phyloP scores from a whole-genome alignment of 1,140 invertebrate species.

The Anastatus disparis region DNA sequence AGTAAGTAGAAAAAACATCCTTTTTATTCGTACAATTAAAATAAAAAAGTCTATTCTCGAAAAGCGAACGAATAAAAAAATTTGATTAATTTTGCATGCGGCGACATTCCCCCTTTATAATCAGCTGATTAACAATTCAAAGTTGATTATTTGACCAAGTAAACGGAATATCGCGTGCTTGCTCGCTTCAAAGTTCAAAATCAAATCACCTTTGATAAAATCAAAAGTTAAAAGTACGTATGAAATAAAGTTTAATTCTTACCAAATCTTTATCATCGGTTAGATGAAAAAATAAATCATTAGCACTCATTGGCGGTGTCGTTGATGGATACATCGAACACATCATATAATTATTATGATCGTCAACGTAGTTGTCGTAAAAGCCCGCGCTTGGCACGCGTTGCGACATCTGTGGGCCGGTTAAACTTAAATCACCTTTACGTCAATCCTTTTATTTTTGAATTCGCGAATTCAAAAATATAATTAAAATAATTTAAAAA shows the following conservation, averaged over 20 bases:
- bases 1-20: too few species aligned
- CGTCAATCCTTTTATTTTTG: too few species aligned
- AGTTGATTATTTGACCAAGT: too few species aligned
- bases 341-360: constrained; percentile 35
- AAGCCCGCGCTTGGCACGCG: constrained; percentile 34
- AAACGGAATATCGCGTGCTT: too few species aligned
- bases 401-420: constrained; percentile 43
- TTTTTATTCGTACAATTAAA: too few species aligned
- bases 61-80: not conserved
- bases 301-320: constrained; percentile 3
- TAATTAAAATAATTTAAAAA: too few species aligned
- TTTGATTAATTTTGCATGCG: not conserved
- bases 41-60: too few species aligned
- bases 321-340: constrained; percentile 33
- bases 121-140: not conserved
- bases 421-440: not conserved
- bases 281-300: constrained; percentile 26
- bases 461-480: too few species aligned
- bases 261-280: constrained; percentile 32
- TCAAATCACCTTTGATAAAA: too few species aligned
- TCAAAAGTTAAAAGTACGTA: not conserved
- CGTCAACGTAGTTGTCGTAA: constrained; percentile 33
- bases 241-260: constrained; percentile 1
- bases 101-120: not conserved
- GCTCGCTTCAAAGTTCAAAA: too few species aligned